Percentiles rank a stretch among this genome's conserved stretches.
Evolutionary conservation across 2,888 invertebrate genomes (phyloP).

Genomic region (Pandemis heparana): DNA sequence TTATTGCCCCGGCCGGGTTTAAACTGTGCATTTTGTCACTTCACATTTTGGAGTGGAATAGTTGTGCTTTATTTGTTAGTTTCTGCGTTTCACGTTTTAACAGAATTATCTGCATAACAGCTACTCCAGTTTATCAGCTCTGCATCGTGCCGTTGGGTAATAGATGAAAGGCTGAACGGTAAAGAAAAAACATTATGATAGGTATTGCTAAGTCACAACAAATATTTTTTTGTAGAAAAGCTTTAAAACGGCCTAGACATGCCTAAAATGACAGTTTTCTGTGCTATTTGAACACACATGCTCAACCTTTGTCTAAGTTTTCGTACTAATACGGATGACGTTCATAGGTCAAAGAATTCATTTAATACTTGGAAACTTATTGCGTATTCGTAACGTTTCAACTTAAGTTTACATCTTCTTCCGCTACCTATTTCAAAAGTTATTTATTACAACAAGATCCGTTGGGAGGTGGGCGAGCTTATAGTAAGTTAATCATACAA

Average conservation of each 20-base stretch:
- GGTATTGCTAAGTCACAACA: no score
- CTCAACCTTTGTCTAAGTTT: no score
- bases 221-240: no score
- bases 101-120: neutral
- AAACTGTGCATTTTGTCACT: conserved; percentile 44
- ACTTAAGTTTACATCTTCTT: conserved; percentile 14
- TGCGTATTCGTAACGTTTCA: neutral
- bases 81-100: conserved; percentile 6
- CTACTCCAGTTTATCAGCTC: neutral
- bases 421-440: conserved; percentile 4
- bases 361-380: neutral
- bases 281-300: no score
- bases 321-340: neutral
- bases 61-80: conserved; percentile 23
- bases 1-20: conserved; percentile 45
- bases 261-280: no score
- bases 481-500: conserved; percentile 40
- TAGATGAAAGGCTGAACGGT: no score
- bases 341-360: neutral
- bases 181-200: no score
- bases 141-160: no score
- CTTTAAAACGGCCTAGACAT: no score
- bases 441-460: conserved; percentile 17
- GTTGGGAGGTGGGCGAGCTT: conserved; percentile 13
- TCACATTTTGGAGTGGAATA: conserved; percentile 27